Percentiles rank a stretch among this genome's conserved stretches.
These are phyloP conservation scores for Calonectris borealis DNA, from an alignment of 2,113 vertebrate genomes.

Conservation along the genomic window DNA sequence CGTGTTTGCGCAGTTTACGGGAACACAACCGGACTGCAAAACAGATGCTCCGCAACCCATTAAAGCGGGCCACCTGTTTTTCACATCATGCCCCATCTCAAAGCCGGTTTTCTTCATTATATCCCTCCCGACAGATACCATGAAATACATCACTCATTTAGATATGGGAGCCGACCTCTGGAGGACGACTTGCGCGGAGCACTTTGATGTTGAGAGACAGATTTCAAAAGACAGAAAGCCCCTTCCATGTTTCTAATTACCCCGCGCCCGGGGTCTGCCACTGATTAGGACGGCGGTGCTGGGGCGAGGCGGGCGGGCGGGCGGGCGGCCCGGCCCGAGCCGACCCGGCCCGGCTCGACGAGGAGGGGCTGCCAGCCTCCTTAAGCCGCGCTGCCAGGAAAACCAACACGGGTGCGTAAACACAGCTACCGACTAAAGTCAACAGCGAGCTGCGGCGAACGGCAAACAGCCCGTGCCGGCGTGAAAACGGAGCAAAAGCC, in stretches of 20 bases:
- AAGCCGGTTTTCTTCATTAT: slow-evolving; percentile 37
- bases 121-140: slow-evolving; percentile 15
- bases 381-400: slow-evolving; percentile 20
- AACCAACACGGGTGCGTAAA: slow-evolving; percentile 19
- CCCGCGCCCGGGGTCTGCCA: slow-evolving; percentile 15
- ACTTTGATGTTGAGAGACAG: slow-evolving; percentile 56
- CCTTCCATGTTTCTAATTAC: slow-evolving; percentile 62
- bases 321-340: neutral
- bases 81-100: slow-evolving; percentile 4
- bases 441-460: slow-evolving; percentile 36
- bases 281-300: slow-evolving; percentile 20
- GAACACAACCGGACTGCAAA: neutral
- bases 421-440: slow-evolving; percentile 58
- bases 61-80: slow-evolving; percentile 27
- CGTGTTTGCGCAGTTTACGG: neutral
- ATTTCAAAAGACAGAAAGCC: slow-evolving; percentile 49
- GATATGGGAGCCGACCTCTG: slow-evolving; percentile 42
- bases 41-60: neutral
- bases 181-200: slow-evolving; percentile 13
- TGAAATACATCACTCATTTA: slow-evolving; percentile 54
- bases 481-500: neutral
- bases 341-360: neutral
- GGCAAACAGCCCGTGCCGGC: slow-evolving; percentile 5
- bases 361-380: neutral
- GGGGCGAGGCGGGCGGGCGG: neutral